Conservation (phyloP, 2,113 vertebrate species). For the Verasper variegatus region DNA sequence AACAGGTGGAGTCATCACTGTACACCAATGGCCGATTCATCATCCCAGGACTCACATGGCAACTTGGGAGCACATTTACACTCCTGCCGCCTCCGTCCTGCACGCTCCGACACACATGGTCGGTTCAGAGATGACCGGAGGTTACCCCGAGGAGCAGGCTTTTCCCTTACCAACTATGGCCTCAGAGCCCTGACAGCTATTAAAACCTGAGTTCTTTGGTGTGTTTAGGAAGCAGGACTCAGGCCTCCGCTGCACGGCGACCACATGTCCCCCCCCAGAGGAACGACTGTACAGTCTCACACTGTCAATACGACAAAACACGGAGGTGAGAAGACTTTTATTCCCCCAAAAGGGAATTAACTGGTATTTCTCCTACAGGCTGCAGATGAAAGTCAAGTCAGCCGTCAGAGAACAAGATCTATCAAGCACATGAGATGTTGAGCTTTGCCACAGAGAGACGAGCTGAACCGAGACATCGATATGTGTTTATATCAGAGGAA, state of each 20-base stretch:
- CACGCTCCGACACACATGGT: constrained; percentile 43
- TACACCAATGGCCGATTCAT: constrained; percentile 56
- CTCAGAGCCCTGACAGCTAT: constrained; percentile 45
- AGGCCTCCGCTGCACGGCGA: constrained; percentile 12
- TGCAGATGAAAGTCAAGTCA: too few species aligned
- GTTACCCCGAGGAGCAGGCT: constrained; percentile 37
- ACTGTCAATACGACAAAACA: constrained; percentile 34
- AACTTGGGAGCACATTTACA: constrained; percentile 45
- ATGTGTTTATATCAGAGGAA: too few species aligned
- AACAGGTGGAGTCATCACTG: constrained; percentile 40
- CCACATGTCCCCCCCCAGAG: constrained; percentile 40
- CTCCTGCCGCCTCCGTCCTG: constrained; percentile 44
- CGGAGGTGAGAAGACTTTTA: not conserved
- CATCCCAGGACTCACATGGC: constrained; percentile 28
- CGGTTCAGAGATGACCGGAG: constrained; percentile 51
- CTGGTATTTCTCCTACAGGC: too few species aligned
- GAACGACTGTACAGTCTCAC: constrained; percentile 27
- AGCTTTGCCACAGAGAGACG: too few species aligned
- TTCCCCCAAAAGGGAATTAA: too few species aligned
- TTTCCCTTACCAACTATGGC: constrained; percentile 44
- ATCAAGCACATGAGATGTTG: too few species aligned
- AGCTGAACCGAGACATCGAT: too few species aligned
- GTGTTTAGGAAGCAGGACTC: constrained; percentile 65
- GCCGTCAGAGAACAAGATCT: too few species aligned
- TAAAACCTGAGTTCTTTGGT: constrained; percentile 59